Evolutionary conservation across 2,113 vertebrate genomes (phyloP), one percentile per base, ranked within the genome.

Genomic region (Atrichornis clamosus): DNA sequence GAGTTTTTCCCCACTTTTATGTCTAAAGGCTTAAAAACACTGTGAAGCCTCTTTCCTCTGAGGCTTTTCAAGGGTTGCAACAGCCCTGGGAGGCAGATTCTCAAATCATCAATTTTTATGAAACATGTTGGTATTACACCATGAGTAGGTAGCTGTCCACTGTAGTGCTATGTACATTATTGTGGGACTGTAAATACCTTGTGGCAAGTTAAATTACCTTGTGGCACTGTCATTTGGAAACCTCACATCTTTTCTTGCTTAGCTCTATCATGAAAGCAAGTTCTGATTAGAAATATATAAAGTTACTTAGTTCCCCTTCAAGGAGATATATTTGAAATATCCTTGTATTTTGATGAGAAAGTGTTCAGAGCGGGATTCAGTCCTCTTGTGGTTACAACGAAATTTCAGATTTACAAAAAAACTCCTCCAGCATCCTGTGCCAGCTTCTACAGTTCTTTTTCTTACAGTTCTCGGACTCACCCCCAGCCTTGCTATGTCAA

Each of bases 111-210:
- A 0, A 20, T 82, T 83, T 87, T 85, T 39, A 39, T 70, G 58
- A 69, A 76, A 58, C 19, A 15, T 12, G 8, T n/a, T 8, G 3
- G 12, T 80, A 49, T 33, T 76, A 41, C 19, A 56, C 15, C 0
- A 0, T 46, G 50, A 79, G 53, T 65, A 83, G 41, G 70, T 82
- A 64, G 44, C n/a, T 85, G 58, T 65, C 93, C 7, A 0, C 67
- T 50, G 23, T 69, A 17, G 12, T 3, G 1, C 33, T 41, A 3
- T 0, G 0, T 67, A 18, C 11, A 2, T 75, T 64, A 26, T 10
- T 60, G 39, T 15, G 49, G 52, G 33, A 15, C 47, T 76, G 44
- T 41, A 56, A 27, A 13, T 53, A 18, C 19, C n/a, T n/a, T n/a
- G n/a, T n/a, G n/a, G n/a, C n/a, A n/a, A 88, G 37, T 37, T 52